Evolutionary conservation across 1,140 invertebrate genomes (phyloP).

Genomic region (Tetragnatha versicolor): DNA sequence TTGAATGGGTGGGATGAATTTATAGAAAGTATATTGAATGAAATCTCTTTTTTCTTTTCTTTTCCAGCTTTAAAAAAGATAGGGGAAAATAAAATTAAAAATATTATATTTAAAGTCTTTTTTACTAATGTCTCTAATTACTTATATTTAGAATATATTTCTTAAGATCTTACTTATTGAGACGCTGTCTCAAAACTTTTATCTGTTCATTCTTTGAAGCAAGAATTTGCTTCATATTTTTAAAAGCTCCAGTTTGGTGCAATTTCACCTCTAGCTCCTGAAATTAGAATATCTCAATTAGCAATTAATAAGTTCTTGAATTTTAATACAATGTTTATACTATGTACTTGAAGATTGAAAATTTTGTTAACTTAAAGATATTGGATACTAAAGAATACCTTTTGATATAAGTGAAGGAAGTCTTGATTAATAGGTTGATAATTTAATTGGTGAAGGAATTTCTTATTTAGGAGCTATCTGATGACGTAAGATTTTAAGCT

Average conservation of each 20-base stretch:
- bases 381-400: not conserved
- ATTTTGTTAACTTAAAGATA: not conserved
- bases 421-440: not conserved
- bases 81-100: too few species aligned
- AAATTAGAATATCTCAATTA: constrained; percentile 12
- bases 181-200: constrained; percentile 27
- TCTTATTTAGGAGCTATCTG: not conserved
- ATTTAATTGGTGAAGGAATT: too few species aligned
- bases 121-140: too few species aligned
- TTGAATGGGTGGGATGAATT: too few species aligned
- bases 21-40: too few species aligned
- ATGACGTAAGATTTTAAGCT: too few species aligned
- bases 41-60: too few species aligned
- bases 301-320: not conserved
- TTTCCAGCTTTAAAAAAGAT: too few species aligned
- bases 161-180: constrained; percentile 33
- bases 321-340: not conserved
- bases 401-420: not conserved
- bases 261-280: constrained; percentile 72
- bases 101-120: too few species aligned
- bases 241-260: constrained; percentile 70
- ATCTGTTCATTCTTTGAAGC: constrained; percentile 52
- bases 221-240: constrained; percentile 72
- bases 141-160: too few species aligned
- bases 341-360: not conserved